Percentiles rank a stretch among this genome's conserved stretches.
Evolutionary conservation across 2,113 vertebrate genomes (phyloP).

Genomic region (Laticauda colubrina): DNA sequence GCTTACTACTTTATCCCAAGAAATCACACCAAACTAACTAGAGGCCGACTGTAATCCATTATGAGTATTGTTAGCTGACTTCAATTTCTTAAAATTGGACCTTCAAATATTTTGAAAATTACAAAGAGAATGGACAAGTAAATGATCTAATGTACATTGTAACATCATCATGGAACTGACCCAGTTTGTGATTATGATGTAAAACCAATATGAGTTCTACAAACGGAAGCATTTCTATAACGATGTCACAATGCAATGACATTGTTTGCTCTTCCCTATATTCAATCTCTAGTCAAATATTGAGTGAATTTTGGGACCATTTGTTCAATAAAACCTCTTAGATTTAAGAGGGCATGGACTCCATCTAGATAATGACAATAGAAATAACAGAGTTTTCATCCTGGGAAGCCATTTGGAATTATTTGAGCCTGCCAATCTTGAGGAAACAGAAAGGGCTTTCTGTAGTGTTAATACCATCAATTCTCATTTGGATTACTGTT

Average conservation of each 20-base stretch:
- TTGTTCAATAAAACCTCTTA: background rate
- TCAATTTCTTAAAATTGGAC: background rate
- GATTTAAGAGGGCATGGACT: background rate
- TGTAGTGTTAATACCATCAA: background rate
- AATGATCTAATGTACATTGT: background rate
- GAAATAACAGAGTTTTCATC: background rate
- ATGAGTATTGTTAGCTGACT: background rate
- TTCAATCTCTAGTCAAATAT: background rate
- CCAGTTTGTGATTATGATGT: background rate
- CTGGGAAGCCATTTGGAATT: background rate
- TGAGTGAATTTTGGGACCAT: background rate
- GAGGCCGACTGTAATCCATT: background rate
- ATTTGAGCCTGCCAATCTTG: background rate
- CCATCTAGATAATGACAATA: background rate
- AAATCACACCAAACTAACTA: background rate
- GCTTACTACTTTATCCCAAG: background rate
- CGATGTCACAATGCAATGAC: background rate
- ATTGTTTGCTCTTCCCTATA: background rate
- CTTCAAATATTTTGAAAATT: background rate
- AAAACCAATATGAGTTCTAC: background rate
- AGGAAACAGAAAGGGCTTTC: background rate
- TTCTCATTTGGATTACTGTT: background rate
- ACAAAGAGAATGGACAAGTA: background rate
- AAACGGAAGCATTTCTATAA: background rate
- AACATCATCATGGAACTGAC: background rate